phyloP scores from a whole-genome alignment of 2,797 vertebrate genomes.

The Brachyrhaphis roseni region DNA sequence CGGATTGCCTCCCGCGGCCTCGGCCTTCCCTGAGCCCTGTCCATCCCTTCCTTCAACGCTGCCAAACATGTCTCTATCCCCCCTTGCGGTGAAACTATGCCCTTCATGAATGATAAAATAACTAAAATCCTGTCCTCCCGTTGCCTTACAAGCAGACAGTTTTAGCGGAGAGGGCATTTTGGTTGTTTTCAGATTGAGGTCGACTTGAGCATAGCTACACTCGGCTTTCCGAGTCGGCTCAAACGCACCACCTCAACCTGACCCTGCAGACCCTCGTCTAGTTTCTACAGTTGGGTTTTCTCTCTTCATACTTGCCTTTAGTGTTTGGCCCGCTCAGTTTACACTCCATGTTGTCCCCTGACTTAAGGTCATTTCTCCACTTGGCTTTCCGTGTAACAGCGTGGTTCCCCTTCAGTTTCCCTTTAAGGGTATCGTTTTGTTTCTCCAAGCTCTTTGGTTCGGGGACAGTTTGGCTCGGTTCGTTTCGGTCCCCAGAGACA shows the following conservation, averaged over 20 bases:
- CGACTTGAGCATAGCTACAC: not conserved
- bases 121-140: not conserved
- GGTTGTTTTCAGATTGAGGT: not conserved
- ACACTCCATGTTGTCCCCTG: not conserved
- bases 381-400: not conserved
- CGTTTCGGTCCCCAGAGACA: fast-evolving
- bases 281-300: constrained; percentile 15
- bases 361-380: not conserved
- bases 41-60: not conserved
- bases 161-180: not conserved
- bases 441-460: not conserved
- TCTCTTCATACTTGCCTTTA: constrained; percentile 29
- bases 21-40: not conserved
- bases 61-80: not conserved
- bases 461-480: not conserved
- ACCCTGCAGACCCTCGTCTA: not conserved
- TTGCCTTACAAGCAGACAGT: not conserved
- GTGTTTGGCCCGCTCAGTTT: not conserved
- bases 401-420: not conserved
- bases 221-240: not conserved
- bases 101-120: not conserved
- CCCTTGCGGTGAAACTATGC: not conserved
- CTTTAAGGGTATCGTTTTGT: not conserved
- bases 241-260: constrained; percentile 3
- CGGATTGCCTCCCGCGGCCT: not conserved